These are phyloP conservation scores for Psophia crepitans DNA, from an alignment of 2,113 vertebrate genomes.

Conservation along the genomic window DNA sequence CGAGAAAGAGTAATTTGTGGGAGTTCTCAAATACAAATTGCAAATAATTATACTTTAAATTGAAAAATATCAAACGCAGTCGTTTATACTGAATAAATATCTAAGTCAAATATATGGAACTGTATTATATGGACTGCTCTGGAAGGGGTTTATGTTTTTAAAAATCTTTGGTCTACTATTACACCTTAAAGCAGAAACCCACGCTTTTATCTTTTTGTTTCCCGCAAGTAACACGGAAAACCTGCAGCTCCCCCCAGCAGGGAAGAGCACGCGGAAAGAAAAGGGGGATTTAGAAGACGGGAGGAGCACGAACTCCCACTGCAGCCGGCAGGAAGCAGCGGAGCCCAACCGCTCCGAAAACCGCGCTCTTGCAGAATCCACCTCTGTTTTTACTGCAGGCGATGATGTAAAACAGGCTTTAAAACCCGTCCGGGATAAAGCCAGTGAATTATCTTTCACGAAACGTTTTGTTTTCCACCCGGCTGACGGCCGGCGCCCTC, in stretches of 20 bases:
- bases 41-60: not conserved
- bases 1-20: not conserved
- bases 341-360: not conserved
- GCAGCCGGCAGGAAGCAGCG: not conserved
- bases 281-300: not conserved
- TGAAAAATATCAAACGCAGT: not conserved
- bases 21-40: not conserved
- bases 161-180: not conserved
- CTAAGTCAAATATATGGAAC: not conserved
- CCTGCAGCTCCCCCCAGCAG: not conserved
- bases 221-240: not conserved
- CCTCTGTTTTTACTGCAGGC: not conserved
- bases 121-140: not conserved
- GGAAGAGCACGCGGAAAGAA: not conserved
- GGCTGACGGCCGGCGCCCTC: accelerated
- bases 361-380: not conserved
- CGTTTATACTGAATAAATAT: not conserved
- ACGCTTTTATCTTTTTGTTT: not conserved
- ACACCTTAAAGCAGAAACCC: not conserved
- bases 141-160: not conserved
- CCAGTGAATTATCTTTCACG: not conserved
- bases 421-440: not conserved
- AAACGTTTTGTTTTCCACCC: not conserved
- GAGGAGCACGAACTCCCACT: not conserved
- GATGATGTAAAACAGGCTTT: not conserved